Conservation (phyloP, 2,113 vertebrate genomes). For the Acrocephalus kingi region DNA sequence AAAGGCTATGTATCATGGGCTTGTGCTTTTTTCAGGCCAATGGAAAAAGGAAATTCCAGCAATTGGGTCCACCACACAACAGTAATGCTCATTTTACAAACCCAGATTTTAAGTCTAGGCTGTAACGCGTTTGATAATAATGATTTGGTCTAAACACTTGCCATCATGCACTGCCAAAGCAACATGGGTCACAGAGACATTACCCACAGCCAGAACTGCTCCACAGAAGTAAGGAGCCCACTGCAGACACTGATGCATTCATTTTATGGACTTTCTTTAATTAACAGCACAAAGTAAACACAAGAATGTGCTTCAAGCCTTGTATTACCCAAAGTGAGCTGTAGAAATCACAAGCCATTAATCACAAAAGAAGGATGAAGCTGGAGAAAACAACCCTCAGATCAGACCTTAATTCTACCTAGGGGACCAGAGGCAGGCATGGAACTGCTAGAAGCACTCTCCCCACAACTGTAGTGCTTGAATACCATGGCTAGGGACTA, state of each 20-base stretch:
- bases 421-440: neutral
- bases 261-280: neutral
- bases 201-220: neutral
- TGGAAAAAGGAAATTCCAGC: neutral
- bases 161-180: fast-evolving
- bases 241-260: neutral
- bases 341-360: neutral
- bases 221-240: neutral
- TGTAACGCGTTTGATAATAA: neutral
- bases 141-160: neutral
- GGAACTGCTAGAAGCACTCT: neutral
- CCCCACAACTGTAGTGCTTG: neutral
- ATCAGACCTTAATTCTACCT: neutral
- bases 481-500: neutral
- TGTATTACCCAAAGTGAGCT: neutral
- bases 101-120: neutral
- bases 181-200: neutral
- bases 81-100: neutral
- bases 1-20: neutral
- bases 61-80: neutral
- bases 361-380: neutral
- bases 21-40: neutral
- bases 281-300: neutral
- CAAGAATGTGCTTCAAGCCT: neutral
- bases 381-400: neutral